These are phyloP conservation scores for Choristoneura rosaceana DNA, from an alignment of 2,888 invertebrate genomes.

Conservation along the genomic window DNA sequence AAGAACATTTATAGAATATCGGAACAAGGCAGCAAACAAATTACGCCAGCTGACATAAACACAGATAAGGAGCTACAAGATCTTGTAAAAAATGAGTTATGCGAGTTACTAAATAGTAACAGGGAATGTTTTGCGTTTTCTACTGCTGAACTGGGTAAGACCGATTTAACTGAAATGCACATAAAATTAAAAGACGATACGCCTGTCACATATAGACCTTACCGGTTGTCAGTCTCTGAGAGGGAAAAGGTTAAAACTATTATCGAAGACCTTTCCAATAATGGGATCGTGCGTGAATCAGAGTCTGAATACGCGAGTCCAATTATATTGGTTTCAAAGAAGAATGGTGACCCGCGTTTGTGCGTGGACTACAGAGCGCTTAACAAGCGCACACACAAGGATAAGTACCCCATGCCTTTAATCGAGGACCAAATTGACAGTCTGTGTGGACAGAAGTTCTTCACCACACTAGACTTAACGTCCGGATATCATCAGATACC, in stretches of 20 bases:
- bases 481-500: slow-evolving; percentile 22
- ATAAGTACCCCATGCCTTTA: slow-evolving; percentile 49
- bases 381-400: slow-evolving; percentile 48
- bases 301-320: slow-evolving; percentile 16
- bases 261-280: slow-evolving; percentile 1
- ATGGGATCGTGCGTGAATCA: slow-evolving; percentile 17
- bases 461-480: slow-evolving; percentile 45
- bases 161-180: slow-evolving; percentile 33
- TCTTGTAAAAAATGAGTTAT: slow-evolving; percentile 2
- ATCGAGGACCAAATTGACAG: slow-evolving; percentile 55
- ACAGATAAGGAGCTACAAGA: not conserved
- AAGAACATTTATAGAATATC: not conserved
- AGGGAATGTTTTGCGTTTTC: slow-evolving; percentile 39
- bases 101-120: slow-evolving; percentile 21
- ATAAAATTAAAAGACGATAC: slow-evolving; percentile 10
- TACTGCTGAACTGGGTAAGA: slow-evolving; percentile 35
- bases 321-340: slow-evolving; percentile 43
- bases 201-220: too few species aligned
- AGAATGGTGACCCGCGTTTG: slow-evolving; percentile 46
- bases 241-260: slow-evolving; percentile 20
- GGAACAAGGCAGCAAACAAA: not conserved
- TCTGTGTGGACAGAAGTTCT: slow-evolving; percentile 47
- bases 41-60: not conserved
- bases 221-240: not conserved
- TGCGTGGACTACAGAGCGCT: slow-evolving; percentile 46